phyloP scores from a whole-genome alignment of 2,113 vertebrate genomes.

The Erinaceus europaeus region DNA sequence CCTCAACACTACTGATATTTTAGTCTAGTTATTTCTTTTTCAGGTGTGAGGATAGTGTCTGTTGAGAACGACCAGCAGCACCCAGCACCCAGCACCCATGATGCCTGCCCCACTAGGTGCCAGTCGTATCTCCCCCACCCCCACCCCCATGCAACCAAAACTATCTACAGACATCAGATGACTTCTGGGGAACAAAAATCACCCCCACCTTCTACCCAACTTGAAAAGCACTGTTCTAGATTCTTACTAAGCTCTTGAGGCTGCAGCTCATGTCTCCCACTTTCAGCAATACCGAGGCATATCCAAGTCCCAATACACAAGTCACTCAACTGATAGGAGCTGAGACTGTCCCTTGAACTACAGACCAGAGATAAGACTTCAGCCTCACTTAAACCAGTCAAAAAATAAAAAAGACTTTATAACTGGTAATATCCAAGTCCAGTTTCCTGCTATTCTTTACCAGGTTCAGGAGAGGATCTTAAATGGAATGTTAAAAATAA shows the following conservation, averaged over 20 bases:
- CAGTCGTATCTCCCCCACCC: not conserved
- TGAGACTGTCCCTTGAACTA: slow-evolving; percentile 9
- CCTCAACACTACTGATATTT: not conserved
- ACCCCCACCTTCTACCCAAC: not conserved
- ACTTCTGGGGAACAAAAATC: not conserved
- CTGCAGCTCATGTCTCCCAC: not conserved
- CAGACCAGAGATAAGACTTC: not conserved
- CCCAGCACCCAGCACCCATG: too few species aligned
- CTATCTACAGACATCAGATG: not conserved
- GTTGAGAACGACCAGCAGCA: too few species aligned
- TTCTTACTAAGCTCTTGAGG: not conserved
- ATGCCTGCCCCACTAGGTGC: too few species aligned
- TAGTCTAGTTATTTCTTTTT: not conserved
- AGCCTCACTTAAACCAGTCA: not conserved
- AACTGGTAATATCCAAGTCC: not conserved
- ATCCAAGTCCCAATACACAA: not conserved
- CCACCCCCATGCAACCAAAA: not conserved
- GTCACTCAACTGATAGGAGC: not conserved
- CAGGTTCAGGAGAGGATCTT: slow-evolving; percentile 3
- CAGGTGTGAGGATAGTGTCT: not conserved
- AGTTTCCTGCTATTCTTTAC: not conserved
- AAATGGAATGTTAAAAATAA: not conserved
- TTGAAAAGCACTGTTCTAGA: slow-evolving; percentile 14
- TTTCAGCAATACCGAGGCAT: not conserved
- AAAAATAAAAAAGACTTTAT: not conserved